These are phyloP conservation scores for Megalopta genalis DNA, from an alignment of 1,140 invertebrate species.

Conservation along the genomic window DNA sequence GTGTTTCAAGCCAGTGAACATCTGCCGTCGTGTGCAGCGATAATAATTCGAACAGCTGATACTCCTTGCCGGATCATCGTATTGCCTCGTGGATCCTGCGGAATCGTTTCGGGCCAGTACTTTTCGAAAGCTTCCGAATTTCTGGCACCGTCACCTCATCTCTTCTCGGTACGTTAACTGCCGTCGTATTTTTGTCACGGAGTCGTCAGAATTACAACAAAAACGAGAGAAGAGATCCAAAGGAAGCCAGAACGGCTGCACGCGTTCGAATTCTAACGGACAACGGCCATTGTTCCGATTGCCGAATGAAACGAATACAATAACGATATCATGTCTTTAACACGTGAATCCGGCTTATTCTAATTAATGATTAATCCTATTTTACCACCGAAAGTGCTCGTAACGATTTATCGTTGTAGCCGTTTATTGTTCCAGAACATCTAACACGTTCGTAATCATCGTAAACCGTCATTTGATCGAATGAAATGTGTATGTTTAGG, in stretches of 20 bases:
- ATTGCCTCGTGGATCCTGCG: conserved; percentile 62
- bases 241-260: neutral
- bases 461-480: too few relatives aligned
- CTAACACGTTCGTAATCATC: too few relatives aligned
- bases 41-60: conserved; percentile 81
- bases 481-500: too few relatives aligned
- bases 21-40: conserved; percentile 76
- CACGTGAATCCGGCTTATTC: too few relatives aligned
- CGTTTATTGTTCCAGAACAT: too few relatives aligned
- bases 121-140: neutral
- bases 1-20: conserved; percentile 74
- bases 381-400: too few relatives aligned
- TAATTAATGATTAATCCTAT: too few relatives aligned
- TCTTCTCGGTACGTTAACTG: neutral
- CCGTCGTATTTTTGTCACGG: neutral
- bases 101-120: conserved; percentile 33
- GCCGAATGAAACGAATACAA: neutral
- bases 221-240: neutral
- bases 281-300: neutral
- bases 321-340: too few relatives aligned
- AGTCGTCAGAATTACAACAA: neutral
- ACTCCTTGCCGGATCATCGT: conserved; percentile 71
- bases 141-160: neutral
- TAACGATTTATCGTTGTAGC: too few relatives aligned
- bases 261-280: neutral